Conservation (phyloP, 2,797 vertebrate genomes). For the Hippoglossus hippoglossus region DNA sequence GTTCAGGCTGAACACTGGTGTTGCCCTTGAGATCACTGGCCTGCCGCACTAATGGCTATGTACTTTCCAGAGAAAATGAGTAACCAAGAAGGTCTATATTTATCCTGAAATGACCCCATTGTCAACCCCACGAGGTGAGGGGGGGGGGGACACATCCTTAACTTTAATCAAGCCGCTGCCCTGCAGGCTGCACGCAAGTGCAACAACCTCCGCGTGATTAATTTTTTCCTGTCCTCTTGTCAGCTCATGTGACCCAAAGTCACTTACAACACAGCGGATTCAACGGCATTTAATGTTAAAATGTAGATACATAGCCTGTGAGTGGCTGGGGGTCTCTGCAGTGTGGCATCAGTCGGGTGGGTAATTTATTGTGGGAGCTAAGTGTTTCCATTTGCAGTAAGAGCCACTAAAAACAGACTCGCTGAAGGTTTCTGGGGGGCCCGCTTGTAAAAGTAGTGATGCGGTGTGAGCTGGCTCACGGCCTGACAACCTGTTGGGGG, state of each 20-base stretch:
- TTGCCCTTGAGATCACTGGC: constrained; percentile 74
- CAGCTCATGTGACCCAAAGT: constrained; percentile 53
- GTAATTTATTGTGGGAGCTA: constrained; percentile 84
- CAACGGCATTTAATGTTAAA: constrained; percentile 49
- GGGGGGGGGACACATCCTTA: constrained; percentile 56
- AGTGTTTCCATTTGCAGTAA: constrained; percentile 85
- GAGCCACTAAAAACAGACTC: constrained; percentile 84
- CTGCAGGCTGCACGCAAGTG: constrained; percentile 54
- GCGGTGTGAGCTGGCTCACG: constrained; percentile 73
- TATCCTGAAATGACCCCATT: constrained; percentile 69
- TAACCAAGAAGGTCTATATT: constrained; percentile 74
- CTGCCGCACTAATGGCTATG: constrained; percentile 76
- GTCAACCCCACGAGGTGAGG: constrained; percentile 54
- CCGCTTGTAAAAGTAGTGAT: constrained; percentile 80
- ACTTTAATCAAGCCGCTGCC: constrained; percentile 66
- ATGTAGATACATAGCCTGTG: constrained; percentile 55
- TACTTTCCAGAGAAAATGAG: constrained; percentile 75
- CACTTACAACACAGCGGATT: constrained; percentile 36
- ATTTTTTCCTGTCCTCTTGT: constrained; percentile 47
- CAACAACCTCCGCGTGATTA: constrained; percentile 58
- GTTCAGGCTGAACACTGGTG: constrained; percentile 52
- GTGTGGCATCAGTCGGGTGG: constrained; percentile 75
- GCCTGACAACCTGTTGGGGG: constrained; percentile 84
- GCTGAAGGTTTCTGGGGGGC: constrained; percentile 83
- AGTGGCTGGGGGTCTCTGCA: constrained; percentile 68